Percentiles rank a stretch among this genome's conserved stretches.
Evolutionary conservation across 2,888 invertebrate species (phyloP).

Genomic region (Creontiades dilutus): DNA sequence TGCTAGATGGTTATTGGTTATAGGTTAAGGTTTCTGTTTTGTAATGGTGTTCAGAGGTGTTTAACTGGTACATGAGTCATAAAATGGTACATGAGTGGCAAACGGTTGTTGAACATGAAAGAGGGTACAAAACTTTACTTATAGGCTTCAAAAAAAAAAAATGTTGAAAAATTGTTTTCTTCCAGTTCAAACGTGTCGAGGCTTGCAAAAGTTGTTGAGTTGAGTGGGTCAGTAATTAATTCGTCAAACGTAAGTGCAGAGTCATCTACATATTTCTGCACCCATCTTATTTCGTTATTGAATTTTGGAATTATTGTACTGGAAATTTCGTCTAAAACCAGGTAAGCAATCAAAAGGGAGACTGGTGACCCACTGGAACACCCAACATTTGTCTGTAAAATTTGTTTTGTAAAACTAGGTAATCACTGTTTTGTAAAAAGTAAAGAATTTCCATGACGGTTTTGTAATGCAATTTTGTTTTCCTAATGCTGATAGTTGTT

Average conservation of each 20-base stretch:
- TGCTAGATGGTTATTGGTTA: no score
- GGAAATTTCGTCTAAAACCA: neutral
- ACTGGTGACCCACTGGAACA: neutral
- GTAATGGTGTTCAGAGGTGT: no score
- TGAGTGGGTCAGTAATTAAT: neutral
- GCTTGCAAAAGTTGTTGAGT: neutral
- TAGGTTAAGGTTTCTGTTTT: no score
- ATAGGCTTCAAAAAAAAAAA: no score
- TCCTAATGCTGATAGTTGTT: neutral
- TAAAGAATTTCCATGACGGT: neutral
- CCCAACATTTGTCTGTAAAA: neutral
- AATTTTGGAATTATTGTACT: neutral
- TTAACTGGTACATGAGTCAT: no score
- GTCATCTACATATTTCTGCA: neutral
- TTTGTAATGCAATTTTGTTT: neutral
- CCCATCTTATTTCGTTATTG: neutral
- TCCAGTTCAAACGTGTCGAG: no score
- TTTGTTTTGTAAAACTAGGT: neutral
- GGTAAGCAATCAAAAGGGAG: neutral
- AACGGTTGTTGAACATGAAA: no score
- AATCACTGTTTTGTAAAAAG: neutral
- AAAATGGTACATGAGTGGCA: no score
- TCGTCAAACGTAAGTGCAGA: neutral
- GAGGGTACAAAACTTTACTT: no score
- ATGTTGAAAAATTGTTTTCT: no score